Percentiles rank a stretch among this genome's conserved stretches.
phyloP scores from a whole-genome alignment of 2,888 invertebrate species.

The Sisyra terminalis region DNA sequence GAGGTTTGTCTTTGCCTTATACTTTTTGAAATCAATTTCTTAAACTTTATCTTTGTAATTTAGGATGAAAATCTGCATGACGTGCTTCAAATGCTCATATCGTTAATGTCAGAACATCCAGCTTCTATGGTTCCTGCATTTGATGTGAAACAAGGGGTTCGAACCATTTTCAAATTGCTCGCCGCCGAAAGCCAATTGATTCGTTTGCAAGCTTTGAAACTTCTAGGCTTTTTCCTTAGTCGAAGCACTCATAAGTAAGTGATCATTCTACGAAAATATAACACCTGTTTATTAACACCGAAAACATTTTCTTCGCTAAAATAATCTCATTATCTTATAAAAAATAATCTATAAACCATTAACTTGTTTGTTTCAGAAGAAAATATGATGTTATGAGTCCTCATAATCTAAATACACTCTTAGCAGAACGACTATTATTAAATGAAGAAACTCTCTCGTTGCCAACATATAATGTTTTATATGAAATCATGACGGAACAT shows the following conservation, averaged over 20 bases:
- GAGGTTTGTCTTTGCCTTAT: slow-evolving; percentile 44
- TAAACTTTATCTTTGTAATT: neutral
- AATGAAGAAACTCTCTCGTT: slow-evolving; percentile 81
- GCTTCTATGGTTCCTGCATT: slow-evolving; percentile 98
- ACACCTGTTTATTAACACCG: neutral
- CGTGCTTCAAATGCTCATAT: slow-evolving; percentile 91
- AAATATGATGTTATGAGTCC: slow-evolving; percentile 99
- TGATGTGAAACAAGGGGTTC: slow-evolving; percentile 91
- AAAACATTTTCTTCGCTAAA: neutral
- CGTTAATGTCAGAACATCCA: slow-evolving; percentile 95
- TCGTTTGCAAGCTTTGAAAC: slow-evolving; percentile 85
- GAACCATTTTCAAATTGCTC: slow-evolving; percentile 92
- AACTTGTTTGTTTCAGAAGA: slow-evolving; percentile 40
- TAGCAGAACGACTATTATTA: slow-evolving; percentile 80
- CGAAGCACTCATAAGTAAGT: slow-evolving; percentile 93
- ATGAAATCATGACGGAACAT: slow-evolving; percentile 96
- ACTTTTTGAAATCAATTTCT: neutral
- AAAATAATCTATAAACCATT: too few relatives aligned
- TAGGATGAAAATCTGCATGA: slow-evolving; percentile 97
- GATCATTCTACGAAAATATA: too few relatives aligned
- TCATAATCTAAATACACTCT: slow-evolving; percentile 91
- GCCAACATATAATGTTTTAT: slow-evolving; percentile 95
- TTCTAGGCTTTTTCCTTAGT: slow-evolving; percentile 94
- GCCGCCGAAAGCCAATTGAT: slow-evolving; percentile 93
- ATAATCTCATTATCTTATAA: neutral